Base-by-base conservation (phyloP, 30 jellyfish, hydroid and myxozoan species). In the Nemopilema nomurai region DNA sequence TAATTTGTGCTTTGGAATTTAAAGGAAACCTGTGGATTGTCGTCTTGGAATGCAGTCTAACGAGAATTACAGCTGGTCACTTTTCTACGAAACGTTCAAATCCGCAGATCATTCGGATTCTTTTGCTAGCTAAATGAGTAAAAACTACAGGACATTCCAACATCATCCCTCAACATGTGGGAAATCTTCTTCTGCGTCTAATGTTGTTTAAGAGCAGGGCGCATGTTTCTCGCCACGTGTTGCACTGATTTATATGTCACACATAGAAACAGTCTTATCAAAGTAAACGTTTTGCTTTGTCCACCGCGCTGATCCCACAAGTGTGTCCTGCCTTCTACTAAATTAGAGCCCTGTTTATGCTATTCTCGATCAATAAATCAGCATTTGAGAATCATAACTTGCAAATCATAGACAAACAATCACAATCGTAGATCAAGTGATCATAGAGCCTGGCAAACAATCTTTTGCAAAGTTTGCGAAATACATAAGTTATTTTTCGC, bases 51-150 rank as follows among this genome's bases (percentile, higher is more conserved):
- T 66, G 81, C 49, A 28, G 73, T 28, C 63, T 64, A 28, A 80
- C 4, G 72, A 33, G 81, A 80, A 49, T 24, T 23, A 80, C 89
- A 80, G 80, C 89, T 80, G 89, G 29, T 32, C 62, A 20, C 73
- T 80, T 80, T 81, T 71, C 89, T 80, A 0, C 74, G 65, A 71
- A 80, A 80, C 80, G 49, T 69, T 49, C 75, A 80, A 30, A 52
- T 49, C 66, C 19, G 62, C 25, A 22, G 72, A 41, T 65, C 62
- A 28, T 24, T 66, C 74, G 30, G 76, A 49, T 18, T 64, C 73
- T 33, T 62, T 66, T 66, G 80, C 89, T 33, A 53, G 64, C 69
- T 80, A 22, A 25, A 32, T 80, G 81, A 64, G 89, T 69, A 80
- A 80, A 80, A 33, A 57, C 81, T 28, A n/a, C 70, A 41, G 71